Evolutionary conservation across 2,113 vertebrate genomes (phyloP).

Genomic region (Formicarius rufipectus): DNA sequence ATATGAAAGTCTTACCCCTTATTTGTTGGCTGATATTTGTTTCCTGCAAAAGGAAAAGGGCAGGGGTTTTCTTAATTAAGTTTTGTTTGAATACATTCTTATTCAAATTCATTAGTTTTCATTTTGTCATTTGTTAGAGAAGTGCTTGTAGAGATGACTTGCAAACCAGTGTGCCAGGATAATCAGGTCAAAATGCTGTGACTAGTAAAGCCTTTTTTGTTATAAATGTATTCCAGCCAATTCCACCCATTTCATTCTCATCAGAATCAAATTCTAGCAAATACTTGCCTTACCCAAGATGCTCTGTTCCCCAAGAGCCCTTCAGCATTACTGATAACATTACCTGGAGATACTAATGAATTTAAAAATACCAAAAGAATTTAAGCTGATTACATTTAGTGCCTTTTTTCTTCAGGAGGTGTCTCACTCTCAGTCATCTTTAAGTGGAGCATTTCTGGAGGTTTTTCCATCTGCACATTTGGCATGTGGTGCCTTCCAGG

Average conservation of each 20-base stretch:
- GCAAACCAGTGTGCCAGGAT: not conserved
- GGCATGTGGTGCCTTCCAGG: not conserved
- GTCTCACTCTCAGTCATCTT: not conserved
- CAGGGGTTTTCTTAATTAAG: not conserved
- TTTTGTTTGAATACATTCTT: conserved; percentile 31
- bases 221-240: conserved; percentile 9
- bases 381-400: conserved; percentile 2
- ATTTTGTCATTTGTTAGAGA: not conserved
- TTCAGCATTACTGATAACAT: not conserved
- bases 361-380: not conserved
- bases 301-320: not conserved
- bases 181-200: not conserved
- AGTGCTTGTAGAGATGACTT: not conserved
- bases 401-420: not conserved
- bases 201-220: not conserved
- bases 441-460: not conserved
- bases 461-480: not conserved
- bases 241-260: conserved; percentile 31
- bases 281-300: not conserved
- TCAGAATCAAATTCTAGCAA: conserved; percentile 40
- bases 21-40: not conserved
- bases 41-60: not conserved
- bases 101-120: not conserved
- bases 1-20: not conserved
- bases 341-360: not conserved